phyloP scores from a whole-genome alignment of 1,140 invertebrate species.

The Mylabris phalerata region DNA sequence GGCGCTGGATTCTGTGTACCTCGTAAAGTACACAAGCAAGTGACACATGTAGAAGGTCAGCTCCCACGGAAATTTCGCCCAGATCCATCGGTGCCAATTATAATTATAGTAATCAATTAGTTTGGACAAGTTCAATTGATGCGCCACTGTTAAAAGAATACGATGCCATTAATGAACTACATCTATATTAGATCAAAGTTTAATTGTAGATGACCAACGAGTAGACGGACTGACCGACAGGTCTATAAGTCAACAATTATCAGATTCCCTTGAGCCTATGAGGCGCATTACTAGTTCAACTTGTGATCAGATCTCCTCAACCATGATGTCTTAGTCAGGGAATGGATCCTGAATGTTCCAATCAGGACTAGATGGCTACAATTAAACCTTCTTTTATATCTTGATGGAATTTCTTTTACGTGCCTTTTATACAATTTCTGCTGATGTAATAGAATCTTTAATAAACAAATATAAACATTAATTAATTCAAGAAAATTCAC shows the following conservation, averaged over 20 bases:
- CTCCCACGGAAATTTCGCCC: constrained; percentile 26
- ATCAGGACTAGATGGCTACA: constrained; percentile 34
- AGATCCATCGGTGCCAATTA: background rate
- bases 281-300: constrained; percentile 15
- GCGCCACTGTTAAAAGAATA: constrained; percentile 1
- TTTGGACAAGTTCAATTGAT: too few species aligned
- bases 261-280: constrained; percentile 30
- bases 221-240: constrained; percentile 25
- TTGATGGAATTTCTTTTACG: constrained; percentile 24
- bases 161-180: constrained; percentile 23
- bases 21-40: constrained; percentile 22
- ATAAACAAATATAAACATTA: background rate
- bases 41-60: constrained; percentile 24
- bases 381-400: constrained; percentile 38
- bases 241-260: constrained; percentile 41
- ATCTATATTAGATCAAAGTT: constrained; percentile 30
- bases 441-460: too few species aligned
- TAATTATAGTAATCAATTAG: too few species aligned
- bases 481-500: constrained; percentile 9
- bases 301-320: constrained; percentile 16
- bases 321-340: constrained; percentile 31
- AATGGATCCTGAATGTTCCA: constrained; percentile 23
- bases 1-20: constrained; percentile 6
- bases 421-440: too few species aligned
- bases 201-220: constrained; percentile 22